Conservation (phyloP, 92 coral and sea anemone genomes). For the Palythoa grandiflora region DNA sequence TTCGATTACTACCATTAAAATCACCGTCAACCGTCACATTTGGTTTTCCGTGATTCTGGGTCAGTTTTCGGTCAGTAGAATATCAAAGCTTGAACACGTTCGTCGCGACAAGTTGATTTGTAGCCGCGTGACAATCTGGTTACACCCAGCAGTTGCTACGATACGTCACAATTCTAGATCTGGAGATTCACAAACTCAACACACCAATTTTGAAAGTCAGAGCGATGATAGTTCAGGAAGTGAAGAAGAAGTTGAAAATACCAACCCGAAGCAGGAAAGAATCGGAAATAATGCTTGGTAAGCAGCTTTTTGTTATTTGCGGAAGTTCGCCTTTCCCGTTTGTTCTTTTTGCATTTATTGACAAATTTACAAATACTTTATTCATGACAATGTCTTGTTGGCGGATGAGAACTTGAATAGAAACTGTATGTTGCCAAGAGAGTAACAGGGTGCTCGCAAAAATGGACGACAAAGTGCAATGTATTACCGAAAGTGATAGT, state of each 20-base stretch:
- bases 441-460: background rate
- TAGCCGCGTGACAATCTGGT: no score
- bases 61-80: no score
- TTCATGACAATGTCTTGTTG: background rate
- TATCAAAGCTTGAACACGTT: no score
- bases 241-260: no score
- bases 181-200: background rate
- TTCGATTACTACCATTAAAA: no score
- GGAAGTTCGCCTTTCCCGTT: background rate
- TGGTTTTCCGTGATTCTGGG: no score
- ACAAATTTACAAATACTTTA: background rate
- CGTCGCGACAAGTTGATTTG: no score
- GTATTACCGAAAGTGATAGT: conserved; percentile 14
- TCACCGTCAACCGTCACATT: no score
- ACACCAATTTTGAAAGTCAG: background rate
- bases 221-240: background rate
- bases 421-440: conserved; percentile 17
- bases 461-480: background rate
- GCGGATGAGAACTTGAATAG: conserved; percentile 6
- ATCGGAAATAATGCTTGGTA: conserved; percentile 24
- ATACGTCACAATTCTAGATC: background rate
- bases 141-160: no score
- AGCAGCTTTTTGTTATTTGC: background rate
- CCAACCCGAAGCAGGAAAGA: conserved; percentile 11
- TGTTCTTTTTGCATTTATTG: background rate